A percentile compares a stretch with the other conserved stretches of the same genome.
phyloP scores from a whole-genome alignment of 2,888 invertebrate genomes.

The Caenorhabditis afra region DNA sequence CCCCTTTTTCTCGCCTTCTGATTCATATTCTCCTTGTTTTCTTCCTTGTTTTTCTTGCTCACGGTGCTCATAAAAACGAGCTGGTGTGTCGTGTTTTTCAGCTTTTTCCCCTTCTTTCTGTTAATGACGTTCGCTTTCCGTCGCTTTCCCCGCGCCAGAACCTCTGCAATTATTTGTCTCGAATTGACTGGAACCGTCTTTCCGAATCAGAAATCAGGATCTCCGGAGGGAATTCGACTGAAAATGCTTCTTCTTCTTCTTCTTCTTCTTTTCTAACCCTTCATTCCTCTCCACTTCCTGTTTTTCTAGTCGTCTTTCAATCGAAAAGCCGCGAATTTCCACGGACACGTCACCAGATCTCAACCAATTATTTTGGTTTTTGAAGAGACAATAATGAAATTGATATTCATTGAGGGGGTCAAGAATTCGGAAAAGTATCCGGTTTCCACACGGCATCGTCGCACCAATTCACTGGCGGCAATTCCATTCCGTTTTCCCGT shows the following conservation, averaged over 20 bases:
- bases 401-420: conserved; percentile 1
- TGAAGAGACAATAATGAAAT: conserved; percentile 1
- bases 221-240: not conserved
- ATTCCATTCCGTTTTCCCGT: too few species aligned
- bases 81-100: conserved; percentile 20
- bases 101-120: conserved; percentile 12
- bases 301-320: not conserved
- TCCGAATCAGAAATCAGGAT: conserved; percentile 10
- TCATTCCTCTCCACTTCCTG: conserved; percentile 6
- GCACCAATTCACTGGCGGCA: too few species aligned
- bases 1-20: conserved; percentile 22
- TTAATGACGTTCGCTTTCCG: conserved; percentile 32
- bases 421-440: conserved; percentile 12
- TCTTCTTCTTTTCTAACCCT: conserved; percentile 6
- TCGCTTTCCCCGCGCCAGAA: not conserved
- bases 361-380: not conserved
- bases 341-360: conserved; percentile 2
- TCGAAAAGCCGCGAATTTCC: not conserved
- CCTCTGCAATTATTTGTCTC: not conserved
- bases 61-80: not conserved
- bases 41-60: conserved; percentile 8
- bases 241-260: not conserved
- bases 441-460: not conserved
- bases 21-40: conserved; percentile 31
- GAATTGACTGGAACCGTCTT: not conserved